phyloP scores from a whole-genome alignment of 2,797 vertebrate genomes.

The Crocidura indochinensis region DNA sequence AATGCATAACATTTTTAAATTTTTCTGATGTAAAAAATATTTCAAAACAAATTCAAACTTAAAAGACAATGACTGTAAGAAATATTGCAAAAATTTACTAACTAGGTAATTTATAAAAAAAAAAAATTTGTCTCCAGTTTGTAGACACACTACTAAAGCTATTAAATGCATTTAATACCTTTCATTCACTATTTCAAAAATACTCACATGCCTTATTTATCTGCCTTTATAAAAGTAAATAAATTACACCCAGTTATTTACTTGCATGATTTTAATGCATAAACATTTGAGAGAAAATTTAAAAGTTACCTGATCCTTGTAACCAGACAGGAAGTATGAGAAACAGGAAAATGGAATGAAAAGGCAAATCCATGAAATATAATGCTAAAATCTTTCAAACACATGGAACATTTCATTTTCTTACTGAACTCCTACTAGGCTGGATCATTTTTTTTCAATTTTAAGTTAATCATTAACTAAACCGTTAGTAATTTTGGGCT shows the following conservation, averaged over 20 bases:
- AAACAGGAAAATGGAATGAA: background rate
- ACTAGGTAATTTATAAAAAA: background rate
- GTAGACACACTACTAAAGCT: background rate
- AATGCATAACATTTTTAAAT: background rate
- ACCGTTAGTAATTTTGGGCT: too few relatives aligned
- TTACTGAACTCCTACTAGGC: too few relatives aligned
- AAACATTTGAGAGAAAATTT: constrained; percentile 31
- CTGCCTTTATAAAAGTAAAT: constrained; percentile 1
- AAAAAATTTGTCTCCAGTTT: background rate
- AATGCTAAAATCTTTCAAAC: background rate
- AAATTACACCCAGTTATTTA: background rate
- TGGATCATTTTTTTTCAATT: background rate
- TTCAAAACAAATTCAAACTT: background rate
- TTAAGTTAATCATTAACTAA: background rate
- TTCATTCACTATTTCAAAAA: background rate
- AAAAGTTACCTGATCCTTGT: constrained; percentile 71
- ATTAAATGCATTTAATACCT: background rate
- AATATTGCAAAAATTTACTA: background rate
- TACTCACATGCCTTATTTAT: background rate
- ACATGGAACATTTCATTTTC: background rate
- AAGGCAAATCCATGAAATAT: constrained; percentile 25
- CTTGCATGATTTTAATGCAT: constrained; percentile 8
- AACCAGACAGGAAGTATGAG: constrained; percentile 39
- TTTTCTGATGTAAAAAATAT: background rate
- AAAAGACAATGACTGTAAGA: background rate